A percentile compares a stretch with the other conserved stretches of the same genome.
phyloP scores from a whole-genome alignment of 2,888 invertebrate genomes.

The Pseudanteris insignis region DNA sequence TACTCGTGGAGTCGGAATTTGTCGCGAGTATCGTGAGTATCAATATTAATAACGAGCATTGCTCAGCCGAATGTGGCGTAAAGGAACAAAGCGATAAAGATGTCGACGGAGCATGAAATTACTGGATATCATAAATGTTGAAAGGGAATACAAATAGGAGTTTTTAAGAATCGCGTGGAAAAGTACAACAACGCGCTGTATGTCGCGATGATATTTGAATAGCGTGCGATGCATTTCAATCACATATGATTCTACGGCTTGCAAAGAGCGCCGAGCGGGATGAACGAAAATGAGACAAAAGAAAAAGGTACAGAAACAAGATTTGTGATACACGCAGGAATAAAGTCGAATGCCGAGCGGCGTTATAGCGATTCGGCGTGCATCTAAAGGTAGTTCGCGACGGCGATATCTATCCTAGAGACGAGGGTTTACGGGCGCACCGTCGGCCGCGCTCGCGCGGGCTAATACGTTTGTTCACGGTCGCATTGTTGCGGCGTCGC shows the following conservation, averaged over 20 bases:
- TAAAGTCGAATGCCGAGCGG: constrained; percentile 30
- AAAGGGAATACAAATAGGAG: no score
- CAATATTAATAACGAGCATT: no score
- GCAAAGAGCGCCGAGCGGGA: constrained; percentile 12
- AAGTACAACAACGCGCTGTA: constrained; percentile 6
- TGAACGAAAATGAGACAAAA: not conserved
- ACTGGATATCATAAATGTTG: no score
- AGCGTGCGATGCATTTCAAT: constrained; percentile 34
- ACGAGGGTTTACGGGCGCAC: constrained; percentile 26
- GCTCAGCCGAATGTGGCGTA: no score
- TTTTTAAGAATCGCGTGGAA: no score
- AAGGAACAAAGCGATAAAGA: no score
- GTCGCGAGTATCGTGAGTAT: no score
- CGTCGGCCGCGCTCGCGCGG: constrained; percentile 19
- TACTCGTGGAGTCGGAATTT: no score
- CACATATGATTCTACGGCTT: constrained; percentile 30
- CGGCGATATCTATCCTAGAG: constrained; percentile 41
- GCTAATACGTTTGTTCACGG: constrained; percentile 29
- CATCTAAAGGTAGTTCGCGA: constrained; percentile 38
- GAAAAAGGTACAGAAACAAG: constrained; percentile 20
- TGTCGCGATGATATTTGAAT: constrained; percentile 18
- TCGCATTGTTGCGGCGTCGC: constrained; percentile 34
- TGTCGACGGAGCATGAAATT: no score
- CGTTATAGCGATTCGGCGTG: constrained; percentile 28
- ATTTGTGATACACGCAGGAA: constrained; percentile 32